Conservation (phyloP, 2,888 invertebrate species). For the Timema podura region DNA sequence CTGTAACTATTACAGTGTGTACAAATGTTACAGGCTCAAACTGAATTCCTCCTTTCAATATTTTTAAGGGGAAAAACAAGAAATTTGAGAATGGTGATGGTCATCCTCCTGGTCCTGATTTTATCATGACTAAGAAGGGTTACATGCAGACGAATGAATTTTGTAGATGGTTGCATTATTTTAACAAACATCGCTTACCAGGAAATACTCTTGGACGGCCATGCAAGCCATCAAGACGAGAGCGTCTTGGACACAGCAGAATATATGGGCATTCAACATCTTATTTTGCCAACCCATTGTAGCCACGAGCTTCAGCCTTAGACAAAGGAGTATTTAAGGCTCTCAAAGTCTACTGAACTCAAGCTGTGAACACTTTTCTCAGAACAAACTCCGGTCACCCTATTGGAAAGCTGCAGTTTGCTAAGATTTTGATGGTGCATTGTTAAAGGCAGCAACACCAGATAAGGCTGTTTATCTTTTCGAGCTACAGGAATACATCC, state of each 20-base stretch:
- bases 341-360: not conserved
- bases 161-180: not conserved
- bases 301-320: conserved; percentile 8
- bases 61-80: not conserved
- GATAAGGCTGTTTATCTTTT: not conserved
- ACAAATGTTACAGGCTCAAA: not conserved
- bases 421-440: not conserved
- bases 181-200: conserved; percentile 7
- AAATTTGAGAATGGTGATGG: not conserved
- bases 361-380: not conserved
- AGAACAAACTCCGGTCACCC: conserved; percentile 5
- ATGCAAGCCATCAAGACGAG: not conserved
- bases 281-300: not conserved
- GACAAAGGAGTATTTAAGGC: conserved; percentile 5
- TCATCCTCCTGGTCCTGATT: not conserved
- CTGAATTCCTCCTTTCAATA: not conserved
- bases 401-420: conserved; percentile 5
- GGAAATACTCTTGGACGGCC: not conserved
- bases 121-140: not conserved
- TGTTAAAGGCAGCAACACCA: not conserved
- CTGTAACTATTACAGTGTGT: not conserved
- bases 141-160: not conserved
- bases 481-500: not conserved
- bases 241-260: not conserved
- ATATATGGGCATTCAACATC: not conserved